A percentile compares a stretch with the other conserved stretches of the same genome.
Conservation (phyloP, 2,113 vertebrate species). For the Tupaia tana region DNA sequence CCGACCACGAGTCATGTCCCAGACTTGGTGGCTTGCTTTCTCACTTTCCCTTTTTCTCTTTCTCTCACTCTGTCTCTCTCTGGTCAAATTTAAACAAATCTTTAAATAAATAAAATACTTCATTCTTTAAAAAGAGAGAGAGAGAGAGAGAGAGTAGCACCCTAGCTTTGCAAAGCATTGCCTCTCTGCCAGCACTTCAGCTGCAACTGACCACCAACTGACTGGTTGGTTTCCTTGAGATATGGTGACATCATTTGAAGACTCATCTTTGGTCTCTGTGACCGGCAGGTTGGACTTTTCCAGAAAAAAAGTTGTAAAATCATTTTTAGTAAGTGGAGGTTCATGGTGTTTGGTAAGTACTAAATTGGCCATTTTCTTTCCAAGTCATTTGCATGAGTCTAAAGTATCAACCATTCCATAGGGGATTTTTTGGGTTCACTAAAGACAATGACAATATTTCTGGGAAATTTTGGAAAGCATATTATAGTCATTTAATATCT, state of each 20-base stretch:
- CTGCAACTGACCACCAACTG: background rate
- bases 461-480: background rate
- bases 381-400: background rate
- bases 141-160: background rate
- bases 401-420: background rate
- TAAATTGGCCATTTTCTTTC: background rate
- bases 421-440: background rate
- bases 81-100: no score
- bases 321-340: background rate
- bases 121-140: no score
- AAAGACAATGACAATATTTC: background rate
- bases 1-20: no score
- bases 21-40: no score
- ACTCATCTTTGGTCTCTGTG: background rate
- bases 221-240: background rate
- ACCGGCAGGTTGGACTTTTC: background rate
- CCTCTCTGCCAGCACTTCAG: background rate
- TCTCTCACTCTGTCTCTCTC: no score
- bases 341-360: background rate
- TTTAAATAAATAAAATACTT: no score
- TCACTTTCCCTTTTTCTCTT: no score
- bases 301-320: background rate
- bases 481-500: background rate
- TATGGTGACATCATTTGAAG: accelerated
- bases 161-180: background rate